Evolutionary conservation across 1,140 invertebrate species (phyloP).

Genomic region (Trachymyrmex cornetzi): DNA sequence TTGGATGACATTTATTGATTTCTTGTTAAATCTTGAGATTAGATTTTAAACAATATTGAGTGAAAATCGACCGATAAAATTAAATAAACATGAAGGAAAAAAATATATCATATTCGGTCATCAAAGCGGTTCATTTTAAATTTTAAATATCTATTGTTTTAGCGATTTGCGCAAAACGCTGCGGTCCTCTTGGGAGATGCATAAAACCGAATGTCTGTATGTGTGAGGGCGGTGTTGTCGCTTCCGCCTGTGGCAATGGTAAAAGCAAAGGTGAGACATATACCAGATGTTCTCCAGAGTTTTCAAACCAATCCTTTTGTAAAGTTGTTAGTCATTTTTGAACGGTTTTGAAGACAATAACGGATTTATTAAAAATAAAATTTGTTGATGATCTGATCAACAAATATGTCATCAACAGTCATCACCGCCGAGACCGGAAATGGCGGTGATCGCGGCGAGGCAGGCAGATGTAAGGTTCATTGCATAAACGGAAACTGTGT

Average conservation of each 20-base stretch:
- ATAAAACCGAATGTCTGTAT: constrained; percentile 94
- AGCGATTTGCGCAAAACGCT: constrained; percentile 92
- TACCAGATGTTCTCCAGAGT: not conserved
- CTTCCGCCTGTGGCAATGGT: constrained; percentile 84
- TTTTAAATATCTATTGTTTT: constrained; percentile 80
- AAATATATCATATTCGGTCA: no score
- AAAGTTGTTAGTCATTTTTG: constrained; percentile 62
- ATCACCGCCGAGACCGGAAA: constrained; percentile 73
- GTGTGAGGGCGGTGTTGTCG: constrained; percentile 90
- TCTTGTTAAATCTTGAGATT: no score
- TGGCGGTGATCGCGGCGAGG: constrained; percentile 81
- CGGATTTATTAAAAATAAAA: not conserved
- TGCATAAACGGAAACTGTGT: constrained; percentile 93
- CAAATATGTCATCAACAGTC: constrained; percentile 62
- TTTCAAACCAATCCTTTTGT: constrained; percentile 25
- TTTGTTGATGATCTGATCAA: not conserved
- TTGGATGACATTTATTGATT: no score
- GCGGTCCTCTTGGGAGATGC: constrained; percentile 91
- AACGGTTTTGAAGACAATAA: constrained; percentile 16
- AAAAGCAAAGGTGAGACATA: constrained; percentile 73
- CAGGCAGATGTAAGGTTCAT: constrained; percentile 88
- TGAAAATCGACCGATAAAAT: no score
- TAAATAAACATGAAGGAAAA: no score
- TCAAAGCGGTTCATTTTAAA: no score
- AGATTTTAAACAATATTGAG: no score